These are phyloP conservation scores for Crambe crambe DNA, from an alignment of 37 sponge, comb jelly and placozoan species.

Conservation along the genomic window DNA sequence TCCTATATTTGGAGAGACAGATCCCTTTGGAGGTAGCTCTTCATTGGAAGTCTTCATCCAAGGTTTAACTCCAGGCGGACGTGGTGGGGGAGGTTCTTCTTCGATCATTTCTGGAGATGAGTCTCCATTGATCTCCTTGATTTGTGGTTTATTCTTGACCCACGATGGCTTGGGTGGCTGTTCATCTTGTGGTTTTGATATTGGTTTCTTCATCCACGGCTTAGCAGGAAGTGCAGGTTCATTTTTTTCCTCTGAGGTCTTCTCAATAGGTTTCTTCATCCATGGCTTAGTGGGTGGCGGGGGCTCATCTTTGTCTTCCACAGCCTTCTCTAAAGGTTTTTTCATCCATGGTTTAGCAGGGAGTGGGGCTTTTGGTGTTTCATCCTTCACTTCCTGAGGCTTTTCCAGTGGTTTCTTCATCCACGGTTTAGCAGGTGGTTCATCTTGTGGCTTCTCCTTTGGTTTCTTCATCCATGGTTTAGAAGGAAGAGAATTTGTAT, in stretches of 20 bases:
- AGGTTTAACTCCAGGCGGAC: too few species aligned
- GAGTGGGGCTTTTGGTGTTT: background rate
- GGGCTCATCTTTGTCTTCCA: background rate
- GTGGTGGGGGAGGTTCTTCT: constrained; percentile 1
- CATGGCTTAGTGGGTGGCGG: background rate
- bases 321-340: background rate
- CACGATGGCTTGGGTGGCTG: background rate
- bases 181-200: too few species aligned
- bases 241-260: background rate
- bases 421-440: background rate
- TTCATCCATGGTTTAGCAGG: background rate
- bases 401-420: background rate
- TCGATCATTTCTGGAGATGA: background rate
- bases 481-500: background rate
- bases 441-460: background rate
- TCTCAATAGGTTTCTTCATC: background rate
- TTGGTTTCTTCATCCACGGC: background rate
- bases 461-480: constrained; percentile 8
- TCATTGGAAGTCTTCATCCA: background rate
- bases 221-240: background rate
- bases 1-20: background rate
- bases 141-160: too few species aligned
- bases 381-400: background rate
- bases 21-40: background rate
- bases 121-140: too few species aligned